Evolutionary conservation across 1,140 invertebrate genomes (phyloP), one percentile per base, ranked within the genome.

Genomic region (Drosophila parabipectinata): DNA sequence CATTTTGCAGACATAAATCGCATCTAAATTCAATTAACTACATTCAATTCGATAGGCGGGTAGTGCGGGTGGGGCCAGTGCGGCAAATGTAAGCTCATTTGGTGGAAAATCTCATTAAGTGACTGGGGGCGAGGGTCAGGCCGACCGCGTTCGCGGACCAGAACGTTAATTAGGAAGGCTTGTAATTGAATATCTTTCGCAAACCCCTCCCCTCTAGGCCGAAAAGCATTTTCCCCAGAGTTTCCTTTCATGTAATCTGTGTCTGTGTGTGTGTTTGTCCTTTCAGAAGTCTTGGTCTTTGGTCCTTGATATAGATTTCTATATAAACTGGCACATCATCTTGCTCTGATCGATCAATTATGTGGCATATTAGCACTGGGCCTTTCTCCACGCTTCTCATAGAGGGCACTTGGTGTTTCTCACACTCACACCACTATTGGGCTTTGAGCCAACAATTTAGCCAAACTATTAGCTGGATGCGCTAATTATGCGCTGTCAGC

Each of bases 1-100:
- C 61, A 75, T 59, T 63, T 74, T 51, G 47, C 67, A 51, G 32
- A 55, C 62, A 67, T 67, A 75, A 75, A 59, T 67, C 72, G 61
- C 72, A 74, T 55, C 54, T 44, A 67, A 75, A 75, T 75, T 75
- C 72, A 75, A 75, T 75, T 75, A 75, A 66, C 50, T 67, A 63
- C 48, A 72, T 62, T 72, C 50, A 62, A 72, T 62, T 32, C 56
- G 39, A 72, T 61, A 26, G 8, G 8, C 5, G 4, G 18, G 18
- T 10, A 8, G 24, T 18, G 28, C 7, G 52, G 37, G 18, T 18
- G 1, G 18, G 37, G 28, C 6, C 6, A 6, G 28, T 30, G 5
- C 6, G 28, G 28, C 32, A 34, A 47, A 39, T 53, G 69, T 73
- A 58, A 72, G 72, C 72, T 73, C 59, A 74, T 74, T 64, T 74